Conservation (phyloP, 2,113 vertebrate genomes). For the Trogon surrucura region DNA sequence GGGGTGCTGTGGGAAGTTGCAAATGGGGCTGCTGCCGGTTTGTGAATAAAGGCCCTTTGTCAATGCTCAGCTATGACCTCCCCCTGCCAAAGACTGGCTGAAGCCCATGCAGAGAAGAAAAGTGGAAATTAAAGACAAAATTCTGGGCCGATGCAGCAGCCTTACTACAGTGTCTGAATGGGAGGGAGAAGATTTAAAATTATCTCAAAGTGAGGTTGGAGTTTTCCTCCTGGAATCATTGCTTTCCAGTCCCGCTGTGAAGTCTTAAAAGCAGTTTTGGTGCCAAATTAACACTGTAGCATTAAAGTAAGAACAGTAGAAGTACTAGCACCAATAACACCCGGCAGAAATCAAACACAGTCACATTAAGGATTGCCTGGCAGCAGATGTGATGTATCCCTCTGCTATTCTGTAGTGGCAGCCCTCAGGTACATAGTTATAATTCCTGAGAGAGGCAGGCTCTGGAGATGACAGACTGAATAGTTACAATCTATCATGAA, state of each 20-base stretch:
- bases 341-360: not conserved
- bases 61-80: not conserved
- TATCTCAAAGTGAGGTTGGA: not conserved
- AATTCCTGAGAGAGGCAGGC: conserved; percentile 13
- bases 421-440: conserved; percentile 17
- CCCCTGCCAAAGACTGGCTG: not conserved
- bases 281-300: not conserved
- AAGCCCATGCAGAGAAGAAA: not conserved
- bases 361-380: not conserved
- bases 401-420: conserved; percentile 1
- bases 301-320: not conserved
- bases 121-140: conserved; percentile 26
- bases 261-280: not conserved
- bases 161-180: not conserved
- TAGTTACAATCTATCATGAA: conserved; percentile 28
- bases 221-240: not conserved
- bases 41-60: conserved; percentile 52
- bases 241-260: not conserved
- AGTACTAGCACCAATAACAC: not conserved
- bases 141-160: not conserved
- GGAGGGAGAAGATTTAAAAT: not conserved
- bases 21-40: not conserved
- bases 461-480: conserved; percentile 39
- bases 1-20: not conserved
- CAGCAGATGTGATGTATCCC: conserved; percentile 24